phyloP scores from a whole-genome alignment of 1,140 invertebrate genomes.

The Saxidomus purpurata region DNA sequence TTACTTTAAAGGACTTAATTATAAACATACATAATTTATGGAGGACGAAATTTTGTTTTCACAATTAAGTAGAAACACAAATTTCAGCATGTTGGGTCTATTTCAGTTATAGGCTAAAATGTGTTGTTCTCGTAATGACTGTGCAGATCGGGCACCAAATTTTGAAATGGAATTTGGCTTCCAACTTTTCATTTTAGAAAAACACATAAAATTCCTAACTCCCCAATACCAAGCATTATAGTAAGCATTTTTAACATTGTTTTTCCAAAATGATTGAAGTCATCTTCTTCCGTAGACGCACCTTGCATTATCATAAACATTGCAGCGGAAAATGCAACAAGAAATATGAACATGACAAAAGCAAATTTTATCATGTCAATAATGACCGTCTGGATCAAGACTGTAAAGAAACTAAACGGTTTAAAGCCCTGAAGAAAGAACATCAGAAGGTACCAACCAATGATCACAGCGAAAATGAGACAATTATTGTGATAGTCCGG shows the following conservation, averaged over 20 bases:
- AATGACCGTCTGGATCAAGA: constrained; percentile 69
- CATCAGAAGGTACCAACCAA: neutral
- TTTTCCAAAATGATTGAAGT: neutral
- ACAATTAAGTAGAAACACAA: too few species aligned
- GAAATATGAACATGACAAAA: neutral
- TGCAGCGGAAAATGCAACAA: neutral
- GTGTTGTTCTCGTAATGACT: too few species aligned
- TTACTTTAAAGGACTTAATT: too few species aligned
- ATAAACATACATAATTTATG: too few species aligned
- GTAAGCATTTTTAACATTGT: neutral
- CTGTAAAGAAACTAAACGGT: constrained; percentile 73
- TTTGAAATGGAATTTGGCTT: too few species aligned
- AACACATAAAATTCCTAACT: neutral
- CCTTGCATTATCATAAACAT: constrained; percentile 5
- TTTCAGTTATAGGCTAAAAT: too few species aligned
- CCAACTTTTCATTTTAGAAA: too few species aligned
- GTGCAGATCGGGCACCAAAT: too few species aligned
- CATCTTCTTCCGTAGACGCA: neutral
- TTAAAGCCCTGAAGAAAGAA: constrained; percentile 40
- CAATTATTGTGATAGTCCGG: neutral
- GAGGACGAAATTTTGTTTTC: too few species aligned
- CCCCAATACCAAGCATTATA: neutral
- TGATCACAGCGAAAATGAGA: neutral
- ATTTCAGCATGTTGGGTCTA: too few species aligned
- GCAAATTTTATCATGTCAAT: constrained; percentile 19